Evolutionary conservation across 2,888 invertebrate species (phyloP), one percentile per base, ranked within the genome.

Genomic region (Alcis repandata): DNA sequence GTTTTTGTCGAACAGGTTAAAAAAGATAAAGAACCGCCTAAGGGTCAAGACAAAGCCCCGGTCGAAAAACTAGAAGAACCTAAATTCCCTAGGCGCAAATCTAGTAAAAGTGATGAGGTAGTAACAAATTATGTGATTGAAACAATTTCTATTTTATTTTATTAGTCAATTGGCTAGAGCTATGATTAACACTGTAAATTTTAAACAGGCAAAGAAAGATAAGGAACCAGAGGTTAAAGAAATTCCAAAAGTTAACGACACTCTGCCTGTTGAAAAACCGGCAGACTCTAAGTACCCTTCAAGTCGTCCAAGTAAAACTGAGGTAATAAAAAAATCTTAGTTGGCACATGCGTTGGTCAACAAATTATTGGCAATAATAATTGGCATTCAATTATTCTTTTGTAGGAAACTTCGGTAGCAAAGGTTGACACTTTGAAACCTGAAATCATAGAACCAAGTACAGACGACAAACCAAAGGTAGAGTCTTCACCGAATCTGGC

Each of bases 321-420:
- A 84, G 84, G 84, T 85, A 78, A 20, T 19, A 62, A 45, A 27
- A 49, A 2, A 3, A 2, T 27, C 4, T 27, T n/a, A n/a, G n/a
- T n/a, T n/a, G n/a, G n/a, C n/a, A n/a, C n/a, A n/a, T n/a, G n/a
- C n/a, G n/a, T n/a, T n/a, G n/a, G n/a, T n/a, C n/a, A n/a, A n/a
- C n/a, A n/a, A n/a, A 45, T n/a, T 22, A 63, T 51, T 51, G 48
- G 32, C 20, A 17, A 49, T 43, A 38, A 17, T 56, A 46, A 46
- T 49, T 54, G 54, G 54, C 32, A 41, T 41, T 27, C 4, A 45
- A 27, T 33, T 43, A 19, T 51, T 45, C 19, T 62, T 66, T 71
- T 59, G 7, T 70, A 71, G 71, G 67, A 73, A 53, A 54, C 49
- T 53, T 49, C 68, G 2, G 63, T 60, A 72, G 20, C 54, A 45